These are phyloP conservation scores for Pygoscelis adeliae DNA, from an alignment of 2,113 vertebrate species.

Conservation along the genomic window DNA sequence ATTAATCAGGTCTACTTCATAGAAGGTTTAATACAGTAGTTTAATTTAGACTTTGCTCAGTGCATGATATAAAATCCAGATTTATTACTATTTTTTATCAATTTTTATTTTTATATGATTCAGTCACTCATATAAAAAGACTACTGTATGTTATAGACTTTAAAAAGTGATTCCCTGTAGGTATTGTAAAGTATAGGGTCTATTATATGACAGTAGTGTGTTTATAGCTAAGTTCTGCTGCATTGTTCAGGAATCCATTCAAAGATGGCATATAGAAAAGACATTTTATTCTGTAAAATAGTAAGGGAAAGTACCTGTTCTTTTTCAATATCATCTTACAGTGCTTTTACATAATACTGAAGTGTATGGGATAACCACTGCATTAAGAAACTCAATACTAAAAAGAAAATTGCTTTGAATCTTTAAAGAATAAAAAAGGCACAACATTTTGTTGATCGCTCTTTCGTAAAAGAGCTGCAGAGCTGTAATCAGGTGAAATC, in stretches of 20 bases:
- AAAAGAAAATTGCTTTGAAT: conserved; percentile 31
- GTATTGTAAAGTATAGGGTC: conserved; percentile 62
- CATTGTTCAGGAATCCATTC: conserved; percentile 53
- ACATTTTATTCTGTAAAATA: conserved; percentile 34
- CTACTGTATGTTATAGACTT: conserved; percentile 63
- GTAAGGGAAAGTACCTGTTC: conserved; percentile 7
- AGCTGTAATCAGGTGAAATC: conserved; percentile 64
- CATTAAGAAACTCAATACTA: conserved; percentile 21
- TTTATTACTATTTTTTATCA: conserved; percentile 76
- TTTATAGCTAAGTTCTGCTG: conserved; percentile 64
- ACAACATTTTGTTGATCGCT: neutral
- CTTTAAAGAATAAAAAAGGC: neutral
- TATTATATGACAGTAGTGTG: conserved; percentile 38
- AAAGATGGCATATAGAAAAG: conserved; percentile 39
- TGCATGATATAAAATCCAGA: conserved; percentile 71
- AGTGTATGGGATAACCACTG: conserved; percentile 7
- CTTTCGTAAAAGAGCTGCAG: conserved; percentile 44
- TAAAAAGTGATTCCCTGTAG: conserved; percentile 64
- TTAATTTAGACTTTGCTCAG: conserved; percentile 74
- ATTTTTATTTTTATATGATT: conserved; percentile 75
- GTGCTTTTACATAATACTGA: conserved; percentile 24
- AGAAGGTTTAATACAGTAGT: conserved; percentile 73
- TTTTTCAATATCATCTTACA: conserved; percentile 10
- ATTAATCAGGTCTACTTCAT: conserved; percentile 76
- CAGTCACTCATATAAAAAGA: conserved; percentile 56